phyloP scores from a whole-genome alignment of 2,113 vertebrate genomes.

The Misgurnus mizolepis region DNA sequence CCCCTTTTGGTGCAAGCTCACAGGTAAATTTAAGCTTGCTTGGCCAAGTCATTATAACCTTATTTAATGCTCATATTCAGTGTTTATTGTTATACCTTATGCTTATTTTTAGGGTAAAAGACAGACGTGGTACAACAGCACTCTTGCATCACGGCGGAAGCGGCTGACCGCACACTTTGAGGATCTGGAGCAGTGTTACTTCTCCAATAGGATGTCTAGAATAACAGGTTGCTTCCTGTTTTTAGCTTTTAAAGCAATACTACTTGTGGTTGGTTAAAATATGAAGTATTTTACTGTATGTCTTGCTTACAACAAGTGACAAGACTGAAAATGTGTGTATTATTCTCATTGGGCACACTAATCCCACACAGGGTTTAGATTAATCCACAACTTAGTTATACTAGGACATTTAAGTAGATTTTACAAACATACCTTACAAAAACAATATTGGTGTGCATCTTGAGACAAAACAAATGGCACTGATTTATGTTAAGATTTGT shows the following conservation, averaged over 20 bases:
- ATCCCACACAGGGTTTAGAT: too few species aligned
- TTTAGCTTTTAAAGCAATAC: neutral
- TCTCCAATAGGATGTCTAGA: constrained; percentile 95
- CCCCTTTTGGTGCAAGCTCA: constrained; percentile 88
- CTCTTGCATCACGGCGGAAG: constrained; percentile 90
- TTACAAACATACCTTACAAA: too few species aligned
- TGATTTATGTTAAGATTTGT: too few species aligned
- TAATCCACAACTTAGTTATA: too few species aligned
- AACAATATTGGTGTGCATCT: too few species aligned
- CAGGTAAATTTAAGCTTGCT: constrained; percentile 77
- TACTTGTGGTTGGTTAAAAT: neutral
- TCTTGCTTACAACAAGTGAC: too few species aligned
- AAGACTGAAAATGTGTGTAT: too few species aligned
- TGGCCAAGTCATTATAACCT: neutral
- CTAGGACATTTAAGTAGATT: too few species aligned
- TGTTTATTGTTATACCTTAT: neutral
- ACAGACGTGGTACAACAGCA: constrained; percentile 97
- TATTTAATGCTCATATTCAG: neutral
- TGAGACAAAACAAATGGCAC: too few species aligned
- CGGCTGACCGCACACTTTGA: constrained; percentile 96
- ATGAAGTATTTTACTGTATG: too few species aligned
- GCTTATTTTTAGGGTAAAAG: constrained; percentile 83
- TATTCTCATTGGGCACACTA: too few species aligned
- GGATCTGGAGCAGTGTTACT: constrained; percentile 98
- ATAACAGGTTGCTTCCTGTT: constrained; percentile 81